phyloP scores from a whole-genome alignment of 2,888 invertebrate species.

The Oithona nana region DNA sequence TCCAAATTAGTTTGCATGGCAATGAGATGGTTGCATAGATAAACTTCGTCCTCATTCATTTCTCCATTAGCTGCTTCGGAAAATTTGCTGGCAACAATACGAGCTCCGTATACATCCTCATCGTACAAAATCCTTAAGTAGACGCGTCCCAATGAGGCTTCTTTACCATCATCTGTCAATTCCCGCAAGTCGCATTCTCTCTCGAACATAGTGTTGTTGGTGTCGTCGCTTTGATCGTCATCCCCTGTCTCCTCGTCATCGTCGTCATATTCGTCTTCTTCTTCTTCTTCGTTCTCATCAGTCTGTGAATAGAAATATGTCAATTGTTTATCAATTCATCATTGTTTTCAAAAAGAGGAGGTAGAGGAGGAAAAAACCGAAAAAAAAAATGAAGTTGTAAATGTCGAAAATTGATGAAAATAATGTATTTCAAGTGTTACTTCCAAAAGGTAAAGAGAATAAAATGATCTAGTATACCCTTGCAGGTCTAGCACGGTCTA shows the following conservation, averaged over 20 bases:
- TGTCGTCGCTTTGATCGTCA: background rate
- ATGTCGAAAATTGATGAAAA: no score
- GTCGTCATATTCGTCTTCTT: background rate
- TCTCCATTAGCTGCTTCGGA: background rate
- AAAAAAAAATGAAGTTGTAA: no score
- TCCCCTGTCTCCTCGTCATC: background rate
- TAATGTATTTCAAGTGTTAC: no score
- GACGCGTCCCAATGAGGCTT: conserved; percentile 19
- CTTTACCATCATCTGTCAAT: background rate
- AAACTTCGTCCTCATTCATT: conserved; percentile 11
- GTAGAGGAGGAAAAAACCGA: no score
- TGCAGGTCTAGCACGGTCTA: background rate
- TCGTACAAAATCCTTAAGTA: conserved; percentile 21
- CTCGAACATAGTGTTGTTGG: conserved; percentile 5
- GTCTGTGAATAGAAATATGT: background rate
- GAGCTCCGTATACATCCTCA: conserved; percentile 22
- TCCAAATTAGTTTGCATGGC: conserved; percentile 22
- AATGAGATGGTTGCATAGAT: conserved; percentile 22
- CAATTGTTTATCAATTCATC: no score
- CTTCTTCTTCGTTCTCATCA: background rate
- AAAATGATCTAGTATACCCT: no score
- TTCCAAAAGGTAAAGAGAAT: no score
- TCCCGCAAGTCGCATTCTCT: background rate
- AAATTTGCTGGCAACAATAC: conserved; percentile 18
- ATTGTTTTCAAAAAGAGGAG: background rate